Evolutionary conservation across 1,140 invertebrate species (phyloP), one percentile per base, ranked within the genome.

Genomic region (Intoshia linei): DNA sequence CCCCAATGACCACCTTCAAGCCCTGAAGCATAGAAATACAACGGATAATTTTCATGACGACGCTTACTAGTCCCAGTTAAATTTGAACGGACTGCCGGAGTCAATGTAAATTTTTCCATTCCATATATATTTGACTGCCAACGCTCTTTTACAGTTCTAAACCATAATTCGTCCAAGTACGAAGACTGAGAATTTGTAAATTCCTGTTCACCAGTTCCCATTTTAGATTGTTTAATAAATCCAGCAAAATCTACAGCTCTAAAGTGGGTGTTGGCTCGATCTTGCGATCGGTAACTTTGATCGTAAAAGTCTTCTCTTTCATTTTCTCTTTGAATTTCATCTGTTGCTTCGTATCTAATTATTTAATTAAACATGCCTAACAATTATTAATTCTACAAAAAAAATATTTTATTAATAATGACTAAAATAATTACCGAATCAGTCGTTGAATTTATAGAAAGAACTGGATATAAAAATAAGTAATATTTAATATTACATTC

Each of bases 121-220:
- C 68, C 67, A 50, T 87, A 75, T 46, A 75, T 77, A 55, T 84
- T 87, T 0, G 77, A 74, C 10, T 73, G 71, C 81, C 81, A 92
- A 30, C 81, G 65, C 47, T 45, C 68, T 53, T 84, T 83, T 24
- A 90, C 54, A 44, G 70, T 68, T 55, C 73, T 68, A 57, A 75
- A 92, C 68, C 72, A 83, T 17, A 64, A 65, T 43, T 73, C 69
- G 42, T 76, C 73, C 0, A 71, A 69, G 50, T 87, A 87, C 0
- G 72, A 45, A 67, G 68, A 68, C 48, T 13, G 54, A n/a, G n/a
- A n/a, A n/a, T n/a, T n/a, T n/a, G n/a, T n/a, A n/a, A n/a, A n/a
- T 23, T 38, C 7, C 25, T 24, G 23, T 34, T 41, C 42, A 34
- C 14, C 23, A 42, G 39, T 38, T n/a, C n/a, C n/a, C n/a, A n/a